Evolutionary conservation across 2,797 vertebrate species (phyloP).

Genomic region (Setipinna tenuifilis): DNA sequence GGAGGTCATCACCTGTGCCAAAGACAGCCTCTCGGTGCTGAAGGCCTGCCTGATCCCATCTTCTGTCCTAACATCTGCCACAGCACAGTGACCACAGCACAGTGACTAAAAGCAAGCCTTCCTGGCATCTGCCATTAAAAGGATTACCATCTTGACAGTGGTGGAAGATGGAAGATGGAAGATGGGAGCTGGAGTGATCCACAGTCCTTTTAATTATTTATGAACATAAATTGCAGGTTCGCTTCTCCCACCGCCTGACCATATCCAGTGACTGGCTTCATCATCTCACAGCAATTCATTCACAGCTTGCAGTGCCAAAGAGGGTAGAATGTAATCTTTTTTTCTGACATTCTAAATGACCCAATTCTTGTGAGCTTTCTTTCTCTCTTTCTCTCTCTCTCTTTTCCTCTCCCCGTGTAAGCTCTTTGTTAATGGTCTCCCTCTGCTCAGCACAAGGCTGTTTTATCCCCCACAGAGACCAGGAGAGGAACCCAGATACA

Average conservation of each 20-base stretch:
- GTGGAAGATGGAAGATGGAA: background rate
- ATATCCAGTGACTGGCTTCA: background rate
- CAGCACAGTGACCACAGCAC: background rate
- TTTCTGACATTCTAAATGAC: constrained; percentile 10
- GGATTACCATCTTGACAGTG: background rate
- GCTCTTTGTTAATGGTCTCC: constrained; percentile 8
- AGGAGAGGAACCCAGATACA: constrained; percentile 2
- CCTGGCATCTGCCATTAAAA: background rate
- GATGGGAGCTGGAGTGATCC: background rate
- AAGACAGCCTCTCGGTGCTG: constrained; percentile 22
- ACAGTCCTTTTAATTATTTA: constrained; percentile 11
- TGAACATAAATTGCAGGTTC: background rate
- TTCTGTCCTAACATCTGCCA: too few relatives aligned
- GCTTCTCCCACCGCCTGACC: background rate
- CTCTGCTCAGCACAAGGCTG: background rate
- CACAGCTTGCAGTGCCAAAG: background rate
- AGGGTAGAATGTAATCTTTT: constrained; percentile 7
- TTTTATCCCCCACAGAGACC: constrained; percentile 47
- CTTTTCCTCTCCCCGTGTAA: background rate
- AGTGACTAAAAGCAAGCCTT: background rate
- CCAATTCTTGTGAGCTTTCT: background rate
- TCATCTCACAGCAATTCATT: constrained; percentile 16
- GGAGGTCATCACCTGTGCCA: constrained; percentile 58
- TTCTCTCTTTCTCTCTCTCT: too few relatives aligned
- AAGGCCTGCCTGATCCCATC: background rate